Conservation (phyloP, 2,113 vertebrate species). For the Thryonomys swinderianus region DNA sequence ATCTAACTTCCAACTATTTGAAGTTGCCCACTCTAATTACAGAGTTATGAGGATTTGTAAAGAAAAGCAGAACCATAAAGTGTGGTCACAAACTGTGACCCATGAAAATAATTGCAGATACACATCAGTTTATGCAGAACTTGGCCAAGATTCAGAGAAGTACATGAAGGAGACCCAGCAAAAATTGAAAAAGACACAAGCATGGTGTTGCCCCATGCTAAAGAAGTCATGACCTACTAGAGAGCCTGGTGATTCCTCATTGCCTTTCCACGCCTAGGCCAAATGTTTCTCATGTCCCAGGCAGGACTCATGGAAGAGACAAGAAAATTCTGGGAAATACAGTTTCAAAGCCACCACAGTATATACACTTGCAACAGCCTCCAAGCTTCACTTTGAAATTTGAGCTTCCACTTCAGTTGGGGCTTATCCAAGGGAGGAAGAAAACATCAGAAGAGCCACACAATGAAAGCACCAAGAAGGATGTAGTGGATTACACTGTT, state of each 20-base stretch:
- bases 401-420: not conserved
- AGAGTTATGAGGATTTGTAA: not conserved
- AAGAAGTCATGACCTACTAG: not conserved
- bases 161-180: not conserved
- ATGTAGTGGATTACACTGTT: not conserved
- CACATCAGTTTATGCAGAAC: fast-evolving
- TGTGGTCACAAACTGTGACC: not conserved
- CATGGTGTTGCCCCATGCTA: not conserved
- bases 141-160: not conserved
- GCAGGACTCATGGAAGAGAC: not conserved
- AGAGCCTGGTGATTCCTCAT: not conserved
- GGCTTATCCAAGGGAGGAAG: not conserved
- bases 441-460: not conserved
- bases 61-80: not conserved
- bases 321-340: not conserved
- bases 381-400: not conserved
- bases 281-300: not conserved
- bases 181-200: not conserved
- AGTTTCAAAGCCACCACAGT: no score
- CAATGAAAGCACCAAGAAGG: not conserved
- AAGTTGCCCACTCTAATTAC: not conserved
- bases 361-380: not conserved
- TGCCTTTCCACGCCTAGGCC: not conserved
- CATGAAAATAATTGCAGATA: not conserved
- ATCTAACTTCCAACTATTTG: not conserved